These are phyloP conservation scores for Sebastes alutus DNA, from an alignment of 2,797 vertebrate genomes.

Conservation along the genomic window DNA sequence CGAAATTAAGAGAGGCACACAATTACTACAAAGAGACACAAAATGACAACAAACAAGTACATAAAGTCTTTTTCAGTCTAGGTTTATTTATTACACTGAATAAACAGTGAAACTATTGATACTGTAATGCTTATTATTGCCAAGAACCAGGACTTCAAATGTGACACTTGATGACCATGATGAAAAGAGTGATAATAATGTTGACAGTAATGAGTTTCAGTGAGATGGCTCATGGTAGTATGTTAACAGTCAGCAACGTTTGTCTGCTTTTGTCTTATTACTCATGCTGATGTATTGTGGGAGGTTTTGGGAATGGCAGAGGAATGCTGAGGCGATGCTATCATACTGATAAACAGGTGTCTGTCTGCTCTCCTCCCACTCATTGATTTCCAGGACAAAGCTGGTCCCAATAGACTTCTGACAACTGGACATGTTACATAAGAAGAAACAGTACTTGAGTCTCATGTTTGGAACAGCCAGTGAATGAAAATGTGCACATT, in stretches of 20 bases:
- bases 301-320: slow-evolving; percentile 4
- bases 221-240: background rate
- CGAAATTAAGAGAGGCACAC: too few species aligned
- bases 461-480: background rate
- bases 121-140: background rate
- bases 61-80: background rate
- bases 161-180: background rate
- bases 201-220: background rate
- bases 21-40: background rate
- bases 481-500: background rate
- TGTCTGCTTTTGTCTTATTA: background rate
- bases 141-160: background rate
- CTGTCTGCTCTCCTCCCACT: slow-evolving; percentile 40
- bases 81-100: background rate
- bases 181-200: background rate
- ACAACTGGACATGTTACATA: background rate
- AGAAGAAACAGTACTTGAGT: slow-evolving; percentile 4
- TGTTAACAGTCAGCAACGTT: background rate
- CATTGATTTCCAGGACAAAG: slow-evolving; percentile 12
- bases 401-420: slow-evolving; percentile 7
- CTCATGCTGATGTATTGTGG: background rate
- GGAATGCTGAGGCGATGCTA: slow-evolving; percentile 19
- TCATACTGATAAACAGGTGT: slow-evolving; percentile 49
- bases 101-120: background rate
- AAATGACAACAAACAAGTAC: background rate